Evolutionary conservation across 2,113 vertebrate species (phyloP), one percentile per base, ranked within the genome.

Genomic region (Sander vitreus): DNA sequence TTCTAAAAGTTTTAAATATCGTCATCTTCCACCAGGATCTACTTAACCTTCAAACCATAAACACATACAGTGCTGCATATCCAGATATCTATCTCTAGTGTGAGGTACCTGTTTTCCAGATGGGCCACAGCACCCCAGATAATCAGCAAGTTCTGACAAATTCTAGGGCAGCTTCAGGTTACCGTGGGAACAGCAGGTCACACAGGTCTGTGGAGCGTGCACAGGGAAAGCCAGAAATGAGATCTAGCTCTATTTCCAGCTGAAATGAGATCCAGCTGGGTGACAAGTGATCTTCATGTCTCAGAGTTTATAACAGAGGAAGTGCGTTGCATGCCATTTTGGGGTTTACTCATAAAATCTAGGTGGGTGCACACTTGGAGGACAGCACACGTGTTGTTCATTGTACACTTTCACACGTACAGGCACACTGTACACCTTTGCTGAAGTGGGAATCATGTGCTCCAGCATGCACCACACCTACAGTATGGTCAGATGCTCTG

Each of bases 351-450:
- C 69, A 58, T 77, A 27, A 84, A 81, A 80, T 80, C 70, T 78
- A 86, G 87, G 75, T 88, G 85, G 76, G 60, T 25, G 73, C 80
- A 92, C 91, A 94, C 90, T 88, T 84, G 89, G 85, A 72, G 65
- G 47, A 83, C 54, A 25, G 58, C 30, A 64, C 59, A 51, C 11
- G 4, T 63, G 57, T 75, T 50, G 36, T 36, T 70, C 59, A 55
- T 14, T 53, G 19, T 33, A 48, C 55, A 63, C n/a, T 3, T 59
- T 50, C 36, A 14, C 39, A 69, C 43, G 45, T 23, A 33, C 25
- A 19, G n/a, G n/a, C 59, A 62, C 33, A n/a, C 51, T 5, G 39
- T 16, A n/a, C 27, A 39, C 43, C 21, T 50, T 16, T 55, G 19
- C 51, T 39, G 5, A 57, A 33, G 47, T 73, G 36, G 36, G 27